Conservation (phyloP, 2,888 invertebrate genomes). For the Tribolium freemani region DNA sequence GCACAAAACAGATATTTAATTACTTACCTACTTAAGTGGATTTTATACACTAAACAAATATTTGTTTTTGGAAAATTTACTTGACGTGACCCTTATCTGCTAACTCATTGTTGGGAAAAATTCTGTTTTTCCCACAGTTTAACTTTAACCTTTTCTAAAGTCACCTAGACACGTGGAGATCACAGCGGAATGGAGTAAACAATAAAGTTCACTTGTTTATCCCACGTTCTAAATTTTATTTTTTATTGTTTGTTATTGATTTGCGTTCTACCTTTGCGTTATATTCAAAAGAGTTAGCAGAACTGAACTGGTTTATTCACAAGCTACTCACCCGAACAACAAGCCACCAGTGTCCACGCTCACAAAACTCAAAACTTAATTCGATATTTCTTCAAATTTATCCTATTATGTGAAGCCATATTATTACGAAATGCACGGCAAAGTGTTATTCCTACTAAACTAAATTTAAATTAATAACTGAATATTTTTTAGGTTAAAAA, state of each 20-base stretch:
- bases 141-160: background rate
- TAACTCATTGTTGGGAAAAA: background rate
- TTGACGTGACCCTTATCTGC: background rate
- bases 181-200: background rate
- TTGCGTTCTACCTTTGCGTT: background rate
- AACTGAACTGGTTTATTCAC: background rate
- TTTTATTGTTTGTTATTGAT: background rate
- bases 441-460: too few species aligned
- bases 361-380: too few species aligned
- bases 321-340: background rate
- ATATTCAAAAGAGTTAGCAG: background rate
- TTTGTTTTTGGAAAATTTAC: background rate
- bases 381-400: too few species aligned
- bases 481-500: too few species aligned
- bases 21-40: background rate
- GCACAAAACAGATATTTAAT: background rate
- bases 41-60: background rate
- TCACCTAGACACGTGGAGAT: background rate
- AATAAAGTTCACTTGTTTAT: background rate
- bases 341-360: background rate
- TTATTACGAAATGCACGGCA: too few species aligned
- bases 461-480: too few species aligned
- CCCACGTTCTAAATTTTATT: background rate
- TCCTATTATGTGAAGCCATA: too few species aligned
- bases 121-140: background rate